These are phyloP conservation scores for Parasteatoda lunata DNA, from an alignment of 2,888 invertebrate species.

Conservation along the genomic window DNA sequence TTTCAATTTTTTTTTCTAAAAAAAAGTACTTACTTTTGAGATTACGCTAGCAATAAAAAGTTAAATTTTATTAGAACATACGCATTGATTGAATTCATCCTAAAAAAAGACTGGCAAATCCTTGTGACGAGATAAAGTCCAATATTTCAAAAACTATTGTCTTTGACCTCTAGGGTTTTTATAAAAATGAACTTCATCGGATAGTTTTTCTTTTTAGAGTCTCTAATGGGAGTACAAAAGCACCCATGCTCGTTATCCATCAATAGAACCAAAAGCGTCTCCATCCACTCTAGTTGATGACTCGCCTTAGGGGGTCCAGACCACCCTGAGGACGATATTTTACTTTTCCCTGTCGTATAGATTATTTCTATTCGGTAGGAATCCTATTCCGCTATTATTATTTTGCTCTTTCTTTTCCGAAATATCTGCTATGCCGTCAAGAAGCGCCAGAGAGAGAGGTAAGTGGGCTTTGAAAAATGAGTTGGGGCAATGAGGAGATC, in stretches of 20 bases:
- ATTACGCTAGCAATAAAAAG: too few relatives aligned
- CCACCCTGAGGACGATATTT: conserved; percentile 27
- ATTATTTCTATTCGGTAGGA: conserved; percentile 13
- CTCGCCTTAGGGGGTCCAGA: conserved; percentile 59
- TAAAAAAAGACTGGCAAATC: too few relatives aligned
- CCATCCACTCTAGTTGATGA: conserved; percentile 61
- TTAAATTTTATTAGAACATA: too few relatives aligned
- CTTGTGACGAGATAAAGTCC: too few relatives aligned
- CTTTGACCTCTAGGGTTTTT: conserved; percentile 5
- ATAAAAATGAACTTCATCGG: conserved; percentile 50
- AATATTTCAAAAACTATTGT: not conserved
- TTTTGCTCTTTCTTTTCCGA: too few relatives aligned
- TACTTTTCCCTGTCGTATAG: conserved; percentile 16
- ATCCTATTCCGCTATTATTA: too few relatives aligned
- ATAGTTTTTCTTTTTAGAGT: conserved; percentile 41
- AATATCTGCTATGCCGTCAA: not conserved
- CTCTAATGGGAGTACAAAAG: conserved; percentile 56
- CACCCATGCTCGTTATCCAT: conserved; percentile 58
- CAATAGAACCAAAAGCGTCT: conserved; percentile 35
- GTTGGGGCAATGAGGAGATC: conserved; percentile 15
- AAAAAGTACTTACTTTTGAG: too few relatives aligned
- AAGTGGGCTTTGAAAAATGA: conserved; percentile 33
- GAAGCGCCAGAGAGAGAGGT: conserved; percentile 10
- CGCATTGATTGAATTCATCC: too few relatives aligned
- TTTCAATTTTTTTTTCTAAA: too few relatives aligned